phyloP scores from a whole-genome alignment of 2,797 vertebrate genomes.

The Sebastolobus alascanus region DNA sequence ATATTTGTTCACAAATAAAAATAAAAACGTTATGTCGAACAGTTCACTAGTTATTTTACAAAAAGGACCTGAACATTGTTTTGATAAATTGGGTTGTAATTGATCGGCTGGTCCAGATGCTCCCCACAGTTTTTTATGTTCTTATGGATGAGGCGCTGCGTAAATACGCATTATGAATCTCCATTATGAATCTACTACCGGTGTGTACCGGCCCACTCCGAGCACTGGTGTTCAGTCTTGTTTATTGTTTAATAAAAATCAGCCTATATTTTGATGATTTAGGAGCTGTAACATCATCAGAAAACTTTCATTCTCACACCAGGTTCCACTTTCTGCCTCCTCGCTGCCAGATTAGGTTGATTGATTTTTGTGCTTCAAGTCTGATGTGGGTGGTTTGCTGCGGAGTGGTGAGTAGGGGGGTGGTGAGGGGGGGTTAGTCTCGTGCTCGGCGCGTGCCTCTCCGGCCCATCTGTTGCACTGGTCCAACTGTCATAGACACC shows the following conservation, averaged over 20 bases:
- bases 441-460: constrained; percentile 86
- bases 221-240: background rate
- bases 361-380: constrained; percentile 49
- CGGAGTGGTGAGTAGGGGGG: background rate
- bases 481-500: constrained; percentile 77
- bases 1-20: no score
- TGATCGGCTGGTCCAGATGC: no score
- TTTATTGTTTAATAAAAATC: background rate
- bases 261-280: background rate
- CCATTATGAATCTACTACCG: no score
- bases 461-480: constrained; percentile 74
- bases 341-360: constrained; percentile 28
- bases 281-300: background rate
- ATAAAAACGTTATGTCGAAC: no score
- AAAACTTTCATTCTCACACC: background rate
- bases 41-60: no score
- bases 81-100: no score
- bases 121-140: no score
- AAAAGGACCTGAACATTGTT: no score
- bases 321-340: background rate
- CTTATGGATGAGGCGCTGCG: no score
- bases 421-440: constrained; percentile 37
- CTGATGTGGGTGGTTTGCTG: background rate
- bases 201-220: no score
- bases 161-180: no score